These are phyloP conservation scores for Carduelis carduelis DNA, from an alignment of 2,797 vertebrate genomes.

Conservation along the genomic window DNA sequence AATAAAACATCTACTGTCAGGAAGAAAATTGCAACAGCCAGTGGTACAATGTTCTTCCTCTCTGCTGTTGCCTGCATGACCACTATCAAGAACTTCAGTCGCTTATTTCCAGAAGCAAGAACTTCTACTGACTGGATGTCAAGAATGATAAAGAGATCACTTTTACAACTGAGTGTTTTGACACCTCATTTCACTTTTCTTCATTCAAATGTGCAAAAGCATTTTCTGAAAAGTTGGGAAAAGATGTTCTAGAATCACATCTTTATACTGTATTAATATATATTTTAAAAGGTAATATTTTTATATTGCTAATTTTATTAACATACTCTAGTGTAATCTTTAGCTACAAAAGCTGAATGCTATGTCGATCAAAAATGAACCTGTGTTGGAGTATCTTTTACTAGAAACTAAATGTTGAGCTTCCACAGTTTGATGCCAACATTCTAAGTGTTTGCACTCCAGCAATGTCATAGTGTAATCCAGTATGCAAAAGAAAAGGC, in stretches of 20 bases:
- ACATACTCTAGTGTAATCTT: not conserved
- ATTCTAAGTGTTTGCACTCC: not conserved
- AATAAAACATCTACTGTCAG: not conserved
- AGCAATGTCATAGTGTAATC: not conserved
- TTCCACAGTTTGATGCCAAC: not conserved
- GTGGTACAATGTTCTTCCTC: not conserved
- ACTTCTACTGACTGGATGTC: not conserved
- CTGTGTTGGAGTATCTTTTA: not conserved
- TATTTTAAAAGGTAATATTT: accelerated
- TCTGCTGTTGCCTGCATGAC: not conserved
- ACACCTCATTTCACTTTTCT: not conserved
- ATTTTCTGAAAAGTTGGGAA: not conserved
- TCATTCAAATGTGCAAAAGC: not conserved
- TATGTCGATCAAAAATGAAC: not conserved
- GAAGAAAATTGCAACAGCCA: not conserved
- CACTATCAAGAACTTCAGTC: not conserved
- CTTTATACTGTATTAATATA: not conserved
- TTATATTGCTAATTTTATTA: not conserved
- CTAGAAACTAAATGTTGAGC: not conserved
- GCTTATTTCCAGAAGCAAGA: not conserved
- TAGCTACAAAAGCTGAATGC: not conserved
- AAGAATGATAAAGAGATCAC: not conserved
- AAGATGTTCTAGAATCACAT: not conserved
- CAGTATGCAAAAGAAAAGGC: not conserved
- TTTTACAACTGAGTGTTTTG: not conserved